Percentiles rank a stretch among this genome's conserved stretches.
phyloP scores from a whole-genome alignment of 2,888 invertebrate genomes.

The Zaprionus bogoriensis region DNA sequence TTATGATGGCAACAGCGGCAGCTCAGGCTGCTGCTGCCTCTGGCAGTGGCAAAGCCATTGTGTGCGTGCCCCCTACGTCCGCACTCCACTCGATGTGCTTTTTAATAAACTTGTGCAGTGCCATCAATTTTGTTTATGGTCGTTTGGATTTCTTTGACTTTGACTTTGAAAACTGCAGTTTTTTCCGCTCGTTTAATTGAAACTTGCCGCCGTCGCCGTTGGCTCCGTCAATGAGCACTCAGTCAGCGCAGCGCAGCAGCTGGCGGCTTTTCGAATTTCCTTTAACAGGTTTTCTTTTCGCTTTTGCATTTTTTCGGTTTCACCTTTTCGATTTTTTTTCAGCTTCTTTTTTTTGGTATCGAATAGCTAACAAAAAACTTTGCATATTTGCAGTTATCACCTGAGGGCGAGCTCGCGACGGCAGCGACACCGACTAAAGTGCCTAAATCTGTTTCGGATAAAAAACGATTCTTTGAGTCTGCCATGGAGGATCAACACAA shows the following conservation, averaged over 20 bases:
- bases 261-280: constrained; percentile 13
- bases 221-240: background rate
- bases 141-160: constrained; percentile 56
- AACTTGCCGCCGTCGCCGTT: constrained; percentile 7
- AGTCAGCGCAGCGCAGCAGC: constrained; percentile 12
- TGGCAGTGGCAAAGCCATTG: constrained; percentile 22
- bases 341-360: constrained; percentile 20
- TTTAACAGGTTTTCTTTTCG: constrained; percentile 14
- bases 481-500: constrained; percentile 96
- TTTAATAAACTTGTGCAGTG: constrained; percentile 73
- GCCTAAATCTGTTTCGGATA: constrained; percentile 94
- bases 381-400: constrained; percentile 64
- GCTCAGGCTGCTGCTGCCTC: constrained; percentile 11
- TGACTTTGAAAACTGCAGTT: constrained; percentile 57
- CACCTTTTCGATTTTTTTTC: constrained; percentile 7
- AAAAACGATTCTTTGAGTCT: constrained; percentile 97
- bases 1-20: constrained; percentile 63
- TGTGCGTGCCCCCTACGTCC: too few species aligned
- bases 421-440: constrained; percentile 86
- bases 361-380: constrained; percentile 49
- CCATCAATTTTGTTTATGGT: constrained; percentile 78
- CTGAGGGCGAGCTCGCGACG: constrained; percentile 38
- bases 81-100: constrained; percentile 39
- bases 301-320: constrained; percentile 32
- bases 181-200: constrained; percentile 44